phyloP scores from a whole-genome alignment of 2,888 invertebrate genomes.

The Nyleta sp. region DNA sequence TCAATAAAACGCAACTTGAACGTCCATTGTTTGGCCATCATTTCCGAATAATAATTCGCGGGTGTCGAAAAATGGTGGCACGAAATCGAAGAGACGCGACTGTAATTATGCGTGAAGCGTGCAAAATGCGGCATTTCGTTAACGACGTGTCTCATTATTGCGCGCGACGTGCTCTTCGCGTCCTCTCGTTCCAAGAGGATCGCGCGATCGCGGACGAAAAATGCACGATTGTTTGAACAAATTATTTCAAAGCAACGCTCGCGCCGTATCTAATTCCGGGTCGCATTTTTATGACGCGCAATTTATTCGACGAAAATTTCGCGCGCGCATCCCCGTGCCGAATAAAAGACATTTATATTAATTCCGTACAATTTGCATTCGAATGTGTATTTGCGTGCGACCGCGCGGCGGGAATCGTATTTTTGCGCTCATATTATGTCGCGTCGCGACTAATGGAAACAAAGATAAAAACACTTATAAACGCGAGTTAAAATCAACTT shows the following conservation, averaged over 20 bases:
- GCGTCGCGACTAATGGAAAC: slow-evolving; percentile 24
- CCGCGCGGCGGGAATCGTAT: slow-evolving; percentile 6
- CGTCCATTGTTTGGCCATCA: no score
- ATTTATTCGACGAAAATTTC: slow-evolving; percentile 7
- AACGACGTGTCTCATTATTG: slow-evolving; percentile 44
- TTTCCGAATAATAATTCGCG: no score
- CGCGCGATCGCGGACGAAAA: slow-evolving; percentile 18
- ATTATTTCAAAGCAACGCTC: not conserved
- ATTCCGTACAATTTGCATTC: slow-evolving; percentile 38
- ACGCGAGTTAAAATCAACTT: slow-evolving; percentile 45
- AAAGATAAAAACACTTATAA: slow-evolving; percentile 44
- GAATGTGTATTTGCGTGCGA: slow-evolving; percentile 18
- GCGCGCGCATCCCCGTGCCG: not conserved
- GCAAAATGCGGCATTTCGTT: slow-evolving; percentile 31
- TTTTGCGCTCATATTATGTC: slow-evolving; percentile 27
- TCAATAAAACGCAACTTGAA: no score
- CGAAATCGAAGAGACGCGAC: no score
- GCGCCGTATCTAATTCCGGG: slow-evolving; percentile 20
- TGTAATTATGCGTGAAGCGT: slow-evolving; percentile 29
- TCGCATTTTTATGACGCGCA: slow-evolving; percentile 6
- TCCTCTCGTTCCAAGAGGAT: not conserved
- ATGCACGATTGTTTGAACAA: slow-evolving; percentile 16
- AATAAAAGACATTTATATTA: slow-evolving; percentile 30
- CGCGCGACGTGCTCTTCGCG: not conserved
- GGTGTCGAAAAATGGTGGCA: no score